Base-by-base conservation (phyloP, 2,888 invertebrate species). In the Macrophya annulata region DNA sequence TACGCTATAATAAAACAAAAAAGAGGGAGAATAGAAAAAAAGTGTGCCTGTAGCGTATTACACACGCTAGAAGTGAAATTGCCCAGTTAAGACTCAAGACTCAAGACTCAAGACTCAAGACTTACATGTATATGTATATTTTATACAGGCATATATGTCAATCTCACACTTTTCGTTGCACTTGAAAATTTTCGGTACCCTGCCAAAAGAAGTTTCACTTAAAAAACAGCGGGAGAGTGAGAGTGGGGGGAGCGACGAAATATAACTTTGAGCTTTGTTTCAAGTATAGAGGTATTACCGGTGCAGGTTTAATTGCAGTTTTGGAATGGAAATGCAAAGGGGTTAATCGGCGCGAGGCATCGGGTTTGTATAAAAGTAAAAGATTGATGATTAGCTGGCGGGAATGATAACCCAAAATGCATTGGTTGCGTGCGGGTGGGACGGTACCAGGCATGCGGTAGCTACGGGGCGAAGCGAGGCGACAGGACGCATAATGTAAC, bases 401-500 rank as follows among this genome's bases (percentile, higher is more conserved):
- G 85, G 87, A 85, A 85, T 82, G 85, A 85, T 85, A 85, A 87
- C 86, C 88, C 87, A 91, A 90, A 90, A 83, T 83, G 83, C 90
- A 90, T 90, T 89, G 87, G 91, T 93, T 92, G 92, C 92, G 90
- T 92, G 93, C 90, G 89, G 88, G 86, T 86, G 91, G 89, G 89
- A 90, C 91, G 91, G 92, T 91, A 90, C 91, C 92, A 92, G 92
- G 92, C 91, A 92, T 90, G 87, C 91, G 90, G 90, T 90, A 89
- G 89, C 90, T 91, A 91, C 91, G 40, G 90, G 89, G 90, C 90
- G 89, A 91, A 37, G 68, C 83, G 83, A 83, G 68, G 83, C 91
- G 91, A 91, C 92, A 92, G 90, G 90, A 92, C 92, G 91, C 92
- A 92, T 93, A 93, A 93, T 92, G 92, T 91, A 93, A 93, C 92